Evolutionary conservation across 2,113 vertebrate genomes (phyloP).

Genomic region (Ammodytes marinus): DNA sequence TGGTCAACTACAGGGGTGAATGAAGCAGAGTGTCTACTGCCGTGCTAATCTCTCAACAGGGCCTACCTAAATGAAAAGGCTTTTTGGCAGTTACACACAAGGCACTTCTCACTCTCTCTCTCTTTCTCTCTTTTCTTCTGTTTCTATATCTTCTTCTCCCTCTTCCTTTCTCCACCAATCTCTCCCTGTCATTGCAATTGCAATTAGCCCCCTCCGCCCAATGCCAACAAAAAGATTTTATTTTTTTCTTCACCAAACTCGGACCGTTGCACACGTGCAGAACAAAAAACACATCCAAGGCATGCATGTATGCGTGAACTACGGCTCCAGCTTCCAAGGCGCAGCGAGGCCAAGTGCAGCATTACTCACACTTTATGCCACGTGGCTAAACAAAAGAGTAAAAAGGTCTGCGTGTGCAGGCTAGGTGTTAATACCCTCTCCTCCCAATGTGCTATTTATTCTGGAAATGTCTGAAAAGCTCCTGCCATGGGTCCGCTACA

Average conservation of each 20-base stretch:
- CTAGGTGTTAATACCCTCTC: conserved; percentile 20
- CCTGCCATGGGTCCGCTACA: not conserved
- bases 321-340: conserved; percentile 12
- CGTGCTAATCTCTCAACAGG: conserved; percentile 53
- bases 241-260: conserved; percentile 8
- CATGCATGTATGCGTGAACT: conserved; percentile 13
- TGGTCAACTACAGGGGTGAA: not conserved
- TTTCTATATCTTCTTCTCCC: not conserved
- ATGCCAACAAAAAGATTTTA: conserved; percentile 49
- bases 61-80: conserved; percentile 40
- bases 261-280: conserved; percentile 27
- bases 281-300: conserved; percentile 15
- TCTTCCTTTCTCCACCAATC: conserved; percentile 3
- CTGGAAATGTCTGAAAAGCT: conserved; percentile 35
- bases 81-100: conserved; percentile 66
- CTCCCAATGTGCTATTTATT: conserved; percentile 1
- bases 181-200: conserved; percentile 39
- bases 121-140: not conserved
- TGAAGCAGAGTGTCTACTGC: not conserved
- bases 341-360: conserved; percentile 53
- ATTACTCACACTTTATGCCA: conserved; percentile 53
- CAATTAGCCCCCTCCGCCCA: conserved; percentile 61
- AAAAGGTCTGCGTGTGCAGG: conserved; percentile 28
- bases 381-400: conserved; percentile 38
- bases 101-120: conserved; percentile 7